Evolutionary conservation across 53 echinoderm and acorn worm species (phyloP).

Genomic region (Paelopatides confundens): DNA sequence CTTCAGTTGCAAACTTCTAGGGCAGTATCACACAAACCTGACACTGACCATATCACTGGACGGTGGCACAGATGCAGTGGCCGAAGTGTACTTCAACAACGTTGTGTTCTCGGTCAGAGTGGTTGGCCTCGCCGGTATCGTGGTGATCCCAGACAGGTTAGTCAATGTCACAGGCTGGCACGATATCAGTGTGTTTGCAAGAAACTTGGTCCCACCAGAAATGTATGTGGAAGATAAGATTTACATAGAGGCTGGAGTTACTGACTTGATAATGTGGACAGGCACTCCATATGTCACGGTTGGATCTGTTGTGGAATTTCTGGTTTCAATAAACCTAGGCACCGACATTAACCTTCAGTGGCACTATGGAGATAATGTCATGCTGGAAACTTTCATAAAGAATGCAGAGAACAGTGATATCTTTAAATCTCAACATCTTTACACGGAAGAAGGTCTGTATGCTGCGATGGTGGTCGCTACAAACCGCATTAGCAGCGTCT

Average conservation of each 20-base stretch:
- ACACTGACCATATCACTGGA: constrained; percentile 64
- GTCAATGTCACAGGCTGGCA: constrained; percentile 74
- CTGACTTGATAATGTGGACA: constrained; percentile 71
- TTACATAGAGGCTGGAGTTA: constrained; percentile 71
- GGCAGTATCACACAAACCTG: constrained; percentile 67
- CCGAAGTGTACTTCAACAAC: constrained; percentile 50
- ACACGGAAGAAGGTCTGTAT: constrained; percentile 72
- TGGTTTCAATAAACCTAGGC: constrained; percentile 63
- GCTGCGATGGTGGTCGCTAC: constrained; percentile 69
- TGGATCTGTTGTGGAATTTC: constrained; percentile 60
- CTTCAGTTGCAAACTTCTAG: constrained; percentile 56
- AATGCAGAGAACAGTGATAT: not conserved
- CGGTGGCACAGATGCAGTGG: constrained; percentile 68
- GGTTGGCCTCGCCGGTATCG: constrained; percentile 40
- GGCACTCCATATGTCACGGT: constrained; percentile 64
- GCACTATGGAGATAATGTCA: constrained; percentile 75
- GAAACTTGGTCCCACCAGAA: constrained; percentile 70
- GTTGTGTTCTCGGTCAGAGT: constrained; percentile 36
- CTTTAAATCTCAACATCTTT: constrained; percentile 67
- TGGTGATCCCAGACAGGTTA: constrained; percentile 51
- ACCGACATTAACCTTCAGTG: constrained; percentile 72
- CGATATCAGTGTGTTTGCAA: constrained; percentile 53
- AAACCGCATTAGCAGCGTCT: constrained; percentile 58
- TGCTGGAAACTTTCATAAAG: constrained; percentile 50
- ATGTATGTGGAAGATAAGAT: constrained; percentile 53